Evolutionary conservation across 2,113 vertebrate genomes (phyloP).

Genomic region (Hippopotamus amphibius): DNA sequence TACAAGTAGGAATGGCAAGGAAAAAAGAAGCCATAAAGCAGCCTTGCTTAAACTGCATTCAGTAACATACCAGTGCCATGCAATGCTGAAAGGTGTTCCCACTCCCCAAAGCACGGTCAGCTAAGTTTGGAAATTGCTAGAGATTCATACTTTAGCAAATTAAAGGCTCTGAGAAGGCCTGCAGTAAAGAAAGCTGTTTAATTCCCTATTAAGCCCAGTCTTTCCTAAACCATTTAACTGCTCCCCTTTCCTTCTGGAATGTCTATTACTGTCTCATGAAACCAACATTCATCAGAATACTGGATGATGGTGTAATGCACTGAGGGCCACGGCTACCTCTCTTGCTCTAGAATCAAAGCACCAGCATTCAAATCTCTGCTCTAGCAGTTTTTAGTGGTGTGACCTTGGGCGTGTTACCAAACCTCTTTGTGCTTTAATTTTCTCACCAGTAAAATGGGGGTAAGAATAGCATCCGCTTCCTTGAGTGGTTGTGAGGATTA

Average conservation of each 20-base stretch:
- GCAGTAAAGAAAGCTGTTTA: neutral
- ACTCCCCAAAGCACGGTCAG: neutral
- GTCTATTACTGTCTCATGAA: neutral
- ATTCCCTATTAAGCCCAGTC: neutral
- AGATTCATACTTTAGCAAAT: neutral
- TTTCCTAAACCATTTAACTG: neutral
- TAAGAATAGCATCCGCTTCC: neutral
- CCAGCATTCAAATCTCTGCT: neutral
- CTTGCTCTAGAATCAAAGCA: neutral
- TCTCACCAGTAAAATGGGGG: neutral
- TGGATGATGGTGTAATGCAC: fast-evolving
- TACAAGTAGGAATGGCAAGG: neutral
- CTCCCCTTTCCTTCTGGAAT: neutral
- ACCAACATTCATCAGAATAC: neutral
- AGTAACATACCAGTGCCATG: neutral
- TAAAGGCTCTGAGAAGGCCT: slow-evolving; percentile 36
- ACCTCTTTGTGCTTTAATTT: neutral
- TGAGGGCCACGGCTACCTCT: neutral
- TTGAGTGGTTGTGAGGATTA: neutral
- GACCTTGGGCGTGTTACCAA: neutral
- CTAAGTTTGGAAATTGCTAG: neutral
- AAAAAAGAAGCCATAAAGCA: neutral
- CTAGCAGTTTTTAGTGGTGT: neutral
- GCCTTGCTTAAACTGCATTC: neutral
- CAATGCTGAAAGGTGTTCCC: neutral